Conservation (phyloP, 2,888 invertebrate species). For the Xestia rhomboidea region DNA sequence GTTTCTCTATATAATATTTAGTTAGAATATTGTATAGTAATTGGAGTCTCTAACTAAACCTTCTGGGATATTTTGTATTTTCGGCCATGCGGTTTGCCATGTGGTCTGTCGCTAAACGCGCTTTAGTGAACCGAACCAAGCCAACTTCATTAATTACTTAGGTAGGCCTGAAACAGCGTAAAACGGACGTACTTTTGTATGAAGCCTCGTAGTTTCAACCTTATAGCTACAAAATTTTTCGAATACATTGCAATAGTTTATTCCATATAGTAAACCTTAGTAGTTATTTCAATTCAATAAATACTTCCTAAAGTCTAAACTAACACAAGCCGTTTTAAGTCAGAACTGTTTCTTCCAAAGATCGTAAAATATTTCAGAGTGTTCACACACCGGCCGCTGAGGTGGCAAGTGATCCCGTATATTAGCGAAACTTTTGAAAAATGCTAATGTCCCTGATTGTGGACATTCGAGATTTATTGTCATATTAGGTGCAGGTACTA, state of each 20-base stretch:
- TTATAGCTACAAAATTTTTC: too few species aligned
- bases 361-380: slow-evolving; percentile 32
- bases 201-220: too few species aligned
- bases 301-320: neutral
- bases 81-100: neutral
- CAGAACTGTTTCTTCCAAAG: neutral
- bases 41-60: neutral
- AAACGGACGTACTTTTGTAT: too few species aligned
- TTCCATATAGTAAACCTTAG: neutral
- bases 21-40: neutral
- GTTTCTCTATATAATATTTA: neutral
- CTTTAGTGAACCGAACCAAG: neutral
- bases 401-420: slow-evolving; percentile 62
- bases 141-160: neutral
- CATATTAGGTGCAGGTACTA: slow-evolving; percentile 50
- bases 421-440: slow-evolving; percentile 70
- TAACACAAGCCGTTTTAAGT: neutral
- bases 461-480: slow-evolving; percentile 65
- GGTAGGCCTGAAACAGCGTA: too few species aligned
- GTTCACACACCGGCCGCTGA: slow-evolving; percentile 12
- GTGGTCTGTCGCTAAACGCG: neutral
- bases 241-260: neutral
- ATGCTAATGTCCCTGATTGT: slow-evolving; percentile 68
- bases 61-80: neutral
- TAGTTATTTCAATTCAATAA: neutral